Evolutionary conservation across 2,797 vertebrate genomes (phyloP).

Genomic region (Tolypeutes matacus): DNA sequence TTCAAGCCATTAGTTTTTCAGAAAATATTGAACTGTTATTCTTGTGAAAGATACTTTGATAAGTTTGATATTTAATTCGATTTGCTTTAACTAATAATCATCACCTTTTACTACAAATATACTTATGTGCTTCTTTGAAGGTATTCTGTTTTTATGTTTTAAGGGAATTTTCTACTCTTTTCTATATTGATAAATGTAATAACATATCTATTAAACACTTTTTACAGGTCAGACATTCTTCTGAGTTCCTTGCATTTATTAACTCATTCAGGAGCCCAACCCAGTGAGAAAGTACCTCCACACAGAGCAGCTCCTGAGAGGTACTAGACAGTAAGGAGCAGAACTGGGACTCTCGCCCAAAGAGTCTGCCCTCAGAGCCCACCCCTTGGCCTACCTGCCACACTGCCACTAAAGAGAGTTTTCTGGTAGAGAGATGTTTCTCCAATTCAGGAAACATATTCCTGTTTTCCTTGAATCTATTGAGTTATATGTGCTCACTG

Average conservation of each 20-base stretch:
- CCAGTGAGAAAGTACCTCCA: neutral
- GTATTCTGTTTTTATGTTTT: neutral
- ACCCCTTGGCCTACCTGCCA: neutral
- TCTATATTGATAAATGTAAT: neutral
- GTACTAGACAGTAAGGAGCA: neutral
- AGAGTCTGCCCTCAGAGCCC: neutral
- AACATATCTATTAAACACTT: neutral
- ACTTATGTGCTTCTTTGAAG: neutral
- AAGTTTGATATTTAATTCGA: neutral
- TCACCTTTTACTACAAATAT: neutral
- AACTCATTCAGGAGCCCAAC: neutral
- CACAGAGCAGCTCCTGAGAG: neutral
- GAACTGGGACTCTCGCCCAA: neutral
- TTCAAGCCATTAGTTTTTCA: neutral
- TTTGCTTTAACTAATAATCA: slow-evolving; percentile 26
- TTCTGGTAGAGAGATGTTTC: neutral
- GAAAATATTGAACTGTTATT: neutral
- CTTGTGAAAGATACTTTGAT: neutral
- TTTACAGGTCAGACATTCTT: neutral
- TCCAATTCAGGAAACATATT: neutral
- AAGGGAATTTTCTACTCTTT: neutral
- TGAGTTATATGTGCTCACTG: neutral
- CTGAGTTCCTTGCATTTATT: slow-evolving; percentile 7
- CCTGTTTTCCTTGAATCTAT: neutral
- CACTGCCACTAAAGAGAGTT: neutral